Evolutionary conservation across 2,888 invertebrate genomes (phyloP), one percentile per base, ranked within the genome.

Genomic region (Phengaris alcon): DNA sequence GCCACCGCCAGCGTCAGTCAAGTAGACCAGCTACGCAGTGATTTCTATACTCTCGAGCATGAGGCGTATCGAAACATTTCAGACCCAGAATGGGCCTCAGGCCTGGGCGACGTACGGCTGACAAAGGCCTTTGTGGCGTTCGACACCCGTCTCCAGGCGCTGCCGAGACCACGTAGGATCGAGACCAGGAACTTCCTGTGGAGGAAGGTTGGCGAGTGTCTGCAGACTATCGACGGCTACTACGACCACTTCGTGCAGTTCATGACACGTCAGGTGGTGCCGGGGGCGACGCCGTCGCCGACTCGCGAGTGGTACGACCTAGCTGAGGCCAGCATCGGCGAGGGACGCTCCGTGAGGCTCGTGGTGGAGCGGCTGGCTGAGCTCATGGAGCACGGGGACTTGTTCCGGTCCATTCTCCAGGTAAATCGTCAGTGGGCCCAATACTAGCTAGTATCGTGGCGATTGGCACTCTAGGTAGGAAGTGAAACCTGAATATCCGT

Each of bases 171-270:
- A 52, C 85, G 85, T 74, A 83, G 88, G 48, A 85, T 88, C 12
- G 82, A 85, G 48, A 77, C 90, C 48, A 81, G 84, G 48, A 84
- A 95, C 7, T 96, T 96, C 94, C 87, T 95, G 77, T 97, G 97
- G 96, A 93, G 90, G 55, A 90, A 94, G 75, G 91, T 95, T 2
- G 92, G 95, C 77, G 91, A 94, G 54, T 95, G 96, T 83, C 84
- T 96, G 81, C 89, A 94, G 70, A 88, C 94, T 22, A 91, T 97
- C 52, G 95, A 96, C 78, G 95, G 95, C 0, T 86, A 96, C 75
- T 97, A 97, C 85, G 94, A 94, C 78, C 94, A 94, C 70, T 97
- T 96, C 84, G 88, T 95, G 76, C 91, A 95, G 80, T 95, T 95
- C 85, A 94, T 95, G 77, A 81, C 80, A 68, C 87, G 91, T 70